A percentile compares a stretch with the other conserved stretches of the same genome.
Conservation (phyloP, 1,140 invertebrate species). For the Scaptomyza pallida region DNA sequence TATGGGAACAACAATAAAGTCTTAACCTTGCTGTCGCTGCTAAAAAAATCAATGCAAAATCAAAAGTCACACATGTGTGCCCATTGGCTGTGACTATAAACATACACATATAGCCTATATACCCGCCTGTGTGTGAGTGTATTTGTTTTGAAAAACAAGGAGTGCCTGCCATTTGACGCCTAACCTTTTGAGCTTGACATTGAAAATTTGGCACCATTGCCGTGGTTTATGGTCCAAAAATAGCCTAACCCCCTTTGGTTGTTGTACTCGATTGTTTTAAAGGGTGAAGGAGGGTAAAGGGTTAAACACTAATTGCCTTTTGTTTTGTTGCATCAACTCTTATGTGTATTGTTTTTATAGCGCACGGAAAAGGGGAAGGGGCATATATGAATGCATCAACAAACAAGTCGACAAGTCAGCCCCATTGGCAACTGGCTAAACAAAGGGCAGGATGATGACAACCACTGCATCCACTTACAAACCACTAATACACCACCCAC, state of each 20-base stretch:
- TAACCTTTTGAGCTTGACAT: constrained; percentile 48
- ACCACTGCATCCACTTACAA: not conserved
- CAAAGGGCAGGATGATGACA: constrained; percentile 11
- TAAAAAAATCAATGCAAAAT: constrained; percentile 64
- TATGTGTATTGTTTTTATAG: not conserved
- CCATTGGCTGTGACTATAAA: no score
- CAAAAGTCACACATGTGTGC: constrained; percentile 31
- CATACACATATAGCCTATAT: no score
- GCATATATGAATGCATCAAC: not conserved
- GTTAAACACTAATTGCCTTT: constrained; percentile 24
- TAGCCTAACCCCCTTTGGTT: no score
- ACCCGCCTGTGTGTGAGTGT: constrained; percentile 1
- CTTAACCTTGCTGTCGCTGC: constrained; percentile 20
- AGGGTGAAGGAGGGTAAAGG: not conserved
- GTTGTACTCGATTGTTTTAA: not conserved
- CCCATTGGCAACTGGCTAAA: constrained; percentile 24
- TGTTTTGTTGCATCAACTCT: constrained; percentile 17
- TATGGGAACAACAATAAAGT: constrained; percentile 3
- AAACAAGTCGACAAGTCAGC: constrained; percentile 11
- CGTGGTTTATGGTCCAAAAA: constrained; percentile 18
- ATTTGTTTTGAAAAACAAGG: constrained; percentile 14
- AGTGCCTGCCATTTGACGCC: constrained; percentile 32
- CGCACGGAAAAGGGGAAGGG: no score
- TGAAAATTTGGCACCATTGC: constrained; percentile 19
- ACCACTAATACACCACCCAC: not conserved